phyloP scores from a whole-genome alignment of 2,113 vertebrate species.

The Siniperca chuatsi region DNA sequence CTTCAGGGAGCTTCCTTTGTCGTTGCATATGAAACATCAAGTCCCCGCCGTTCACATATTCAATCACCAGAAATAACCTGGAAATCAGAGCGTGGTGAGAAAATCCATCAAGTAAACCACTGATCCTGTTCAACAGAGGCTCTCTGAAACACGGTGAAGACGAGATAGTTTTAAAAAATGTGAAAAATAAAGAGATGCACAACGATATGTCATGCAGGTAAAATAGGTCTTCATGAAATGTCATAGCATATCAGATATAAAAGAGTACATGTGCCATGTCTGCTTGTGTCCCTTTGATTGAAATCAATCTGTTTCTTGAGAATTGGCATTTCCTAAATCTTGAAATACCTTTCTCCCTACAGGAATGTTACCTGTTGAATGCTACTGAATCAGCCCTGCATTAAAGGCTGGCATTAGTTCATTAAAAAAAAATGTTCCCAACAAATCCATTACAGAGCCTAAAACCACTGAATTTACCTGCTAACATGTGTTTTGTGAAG shows the following conservation, averaged over 20 bases:
- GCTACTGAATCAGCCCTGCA: no score
- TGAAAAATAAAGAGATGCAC: neutral
- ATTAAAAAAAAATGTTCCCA: neutral
- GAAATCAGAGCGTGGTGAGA: conserved; percentile 13
- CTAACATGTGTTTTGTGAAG: neutral
- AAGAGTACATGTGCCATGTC: neutral
- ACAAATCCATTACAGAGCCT: neutral
- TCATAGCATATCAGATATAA: neutral
- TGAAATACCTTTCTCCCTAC: neutral
- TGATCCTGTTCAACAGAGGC: neutral
- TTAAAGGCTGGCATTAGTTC: neutral
- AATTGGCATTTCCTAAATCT: neutral
- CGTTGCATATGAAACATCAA: conserved; percentile 99
- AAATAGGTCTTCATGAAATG: neutral
- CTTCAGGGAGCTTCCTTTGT: conserved; percentile 96
- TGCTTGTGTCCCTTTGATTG: no score
- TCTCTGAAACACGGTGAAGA: neutral
- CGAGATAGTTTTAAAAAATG: neutral
- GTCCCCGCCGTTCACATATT: conserved; percentile 97
- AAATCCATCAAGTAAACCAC: neutral
- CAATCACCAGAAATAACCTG: conserved; percentile 97
- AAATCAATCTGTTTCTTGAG: neutral
- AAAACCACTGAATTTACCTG: no score
- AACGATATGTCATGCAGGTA: neutral
- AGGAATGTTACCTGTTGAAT: neutral